These are phyloP conservation scores for Drosophila virilis DNA, from an alignment of 1,140 invertebrate genomes.

Conservation along the genomic window DNA sequence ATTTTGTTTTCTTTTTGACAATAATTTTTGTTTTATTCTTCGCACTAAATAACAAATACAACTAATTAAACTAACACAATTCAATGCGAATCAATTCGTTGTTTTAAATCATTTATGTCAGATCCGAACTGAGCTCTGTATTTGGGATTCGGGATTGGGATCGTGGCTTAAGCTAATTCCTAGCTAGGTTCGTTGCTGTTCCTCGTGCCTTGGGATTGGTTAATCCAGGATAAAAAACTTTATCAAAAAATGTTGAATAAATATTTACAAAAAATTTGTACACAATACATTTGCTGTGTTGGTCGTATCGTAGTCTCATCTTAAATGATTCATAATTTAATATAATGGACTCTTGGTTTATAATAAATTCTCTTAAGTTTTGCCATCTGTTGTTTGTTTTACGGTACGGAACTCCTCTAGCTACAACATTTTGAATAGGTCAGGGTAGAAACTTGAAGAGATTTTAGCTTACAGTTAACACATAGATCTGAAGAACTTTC, in stretches of 20 bases:
- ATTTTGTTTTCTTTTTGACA: neutral
- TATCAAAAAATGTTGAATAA: conserved; percentile 36
- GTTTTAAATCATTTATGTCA: conserved; percentile 21
- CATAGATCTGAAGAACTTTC: conserved; percentile 45
- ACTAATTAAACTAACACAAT: conserved; percentile 49
- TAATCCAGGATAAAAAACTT: conserved; percentile 40
- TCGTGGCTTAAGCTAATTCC: conserved; percentile 7
- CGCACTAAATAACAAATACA: conserved; percentile 44
- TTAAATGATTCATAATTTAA: conserved; percentile 6
- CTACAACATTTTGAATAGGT: conserved; percentile 1
- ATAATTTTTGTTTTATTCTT: conserved; percentile 48
- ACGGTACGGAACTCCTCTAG: neutral
- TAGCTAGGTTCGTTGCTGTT: conserved; percentile 36
- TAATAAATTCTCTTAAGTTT: neutral
- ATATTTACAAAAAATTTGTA: conserved; percentile 44
- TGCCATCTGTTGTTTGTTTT: conserved; percentile 5
- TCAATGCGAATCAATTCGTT: conserved; percentile 38
- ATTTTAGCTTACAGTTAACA: conserved; percentile 27
- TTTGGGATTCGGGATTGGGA: neutral
- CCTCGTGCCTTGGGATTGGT: conserved; percentile 13
- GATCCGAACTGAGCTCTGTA: conserved; percentile 17
- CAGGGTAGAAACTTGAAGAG: neutral
- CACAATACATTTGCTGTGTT: conserved; percentile 16
- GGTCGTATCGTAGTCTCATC: conserved; percentile 31
- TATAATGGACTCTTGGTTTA: conserved; percentile 27